Percentiles rank a stretch among this genome's conserved stretches.
phyloP scores from a whole-genome alignment of 53 echinoderm and acorn worm species.

The Holothuria scabra region DNA sequence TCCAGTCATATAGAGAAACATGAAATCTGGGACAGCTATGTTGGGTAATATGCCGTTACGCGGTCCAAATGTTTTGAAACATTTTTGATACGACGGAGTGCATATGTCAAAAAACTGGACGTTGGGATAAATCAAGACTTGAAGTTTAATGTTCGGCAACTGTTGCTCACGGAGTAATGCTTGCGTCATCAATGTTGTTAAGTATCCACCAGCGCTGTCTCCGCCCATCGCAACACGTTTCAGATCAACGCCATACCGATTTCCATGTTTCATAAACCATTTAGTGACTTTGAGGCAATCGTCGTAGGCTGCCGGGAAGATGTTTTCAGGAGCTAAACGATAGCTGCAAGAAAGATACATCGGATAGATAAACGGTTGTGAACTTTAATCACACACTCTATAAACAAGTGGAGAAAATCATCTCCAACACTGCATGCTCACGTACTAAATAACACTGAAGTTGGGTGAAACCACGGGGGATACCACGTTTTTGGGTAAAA shows the following conservation, averaged over 20 bases:
- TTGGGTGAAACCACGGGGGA: no score
- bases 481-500: no score
- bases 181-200: conserved; percentile 69
- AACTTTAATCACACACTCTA: no score
- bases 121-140: conserved; percentile 75
- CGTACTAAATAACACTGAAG: no score
- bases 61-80: conserved; percentile 60
- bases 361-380: no score
- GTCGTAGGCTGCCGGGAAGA: conserved; percentile 72
- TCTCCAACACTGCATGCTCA: no score
- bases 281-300: conserved; percentile 65
- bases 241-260: conserved; percentile 61
- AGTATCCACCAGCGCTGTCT: conserved; percentile 83
- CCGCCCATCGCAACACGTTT: conserved; percentile 63
- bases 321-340: conserved; percentile 71
- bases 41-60: conserved; percentile 58
- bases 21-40: conserved; percentile 44
- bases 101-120: conserved; percentile 72
- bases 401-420: no score
- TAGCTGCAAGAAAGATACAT: conserved; percentile 53
- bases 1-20: conserved; percentile 64
- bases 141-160: conserved; percentile 62
- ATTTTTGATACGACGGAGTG: conserved; percentile 78
- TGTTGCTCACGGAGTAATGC: conserved; percentile 43
- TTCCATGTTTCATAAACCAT: conserved; percentile 57